Evolutionary conservation across 2,888 invertebrate genomes (phyloP).

Genomic region (Vandiemenella viatica): DNA sequence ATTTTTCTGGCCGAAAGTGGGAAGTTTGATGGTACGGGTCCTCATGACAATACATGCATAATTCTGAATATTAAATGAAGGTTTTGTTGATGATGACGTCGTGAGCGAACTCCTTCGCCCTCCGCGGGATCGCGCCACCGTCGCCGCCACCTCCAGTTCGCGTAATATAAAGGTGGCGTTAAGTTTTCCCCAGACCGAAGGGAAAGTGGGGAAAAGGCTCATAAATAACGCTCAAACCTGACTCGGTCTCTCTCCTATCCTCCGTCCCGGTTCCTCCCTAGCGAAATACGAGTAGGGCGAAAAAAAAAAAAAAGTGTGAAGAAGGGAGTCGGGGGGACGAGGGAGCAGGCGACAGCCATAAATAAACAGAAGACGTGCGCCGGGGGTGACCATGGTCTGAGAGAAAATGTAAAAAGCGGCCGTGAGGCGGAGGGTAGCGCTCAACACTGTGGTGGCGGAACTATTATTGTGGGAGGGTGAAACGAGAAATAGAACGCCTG

Average conservation of each 20-base stretch:
- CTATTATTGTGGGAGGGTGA: not conserved
- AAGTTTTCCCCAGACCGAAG: not conserved
- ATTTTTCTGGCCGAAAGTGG: not conserved
- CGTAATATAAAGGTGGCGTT: slow-evolving; percentile 1
- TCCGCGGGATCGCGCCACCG: not conserved
- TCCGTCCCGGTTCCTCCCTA: slow-evolving; percentile 21
- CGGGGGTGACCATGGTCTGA: slow-evolving; percentile 1
- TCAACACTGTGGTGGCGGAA: not conserved
- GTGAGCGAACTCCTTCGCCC: too few species aligned
- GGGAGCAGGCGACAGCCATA: slow-evolving; percentile 13
- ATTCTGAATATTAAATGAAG: not conserved
- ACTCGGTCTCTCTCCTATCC: slow-evolving; percentile 19
- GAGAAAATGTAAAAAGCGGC: slow-evolving; percentile 1
- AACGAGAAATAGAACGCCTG: too few species aligned
- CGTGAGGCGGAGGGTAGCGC: slow-evolving; percentile 1
- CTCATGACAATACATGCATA: not conserved
- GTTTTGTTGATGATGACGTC: not conserved
- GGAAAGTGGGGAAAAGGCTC: slow-evolving; percentile 18
- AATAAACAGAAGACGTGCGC: slow-evolving; percentile 13
- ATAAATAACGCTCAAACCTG: slow-evolving; percentile 32
- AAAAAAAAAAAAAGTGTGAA: slow-evolving; percentile 25
- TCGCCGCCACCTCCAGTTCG: not conserved
- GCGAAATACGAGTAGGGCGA: slow-evolving; percentile 24
- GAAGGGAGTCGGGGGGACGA: slow-evolving; percentile 13
- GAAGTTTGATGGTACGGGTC: not conserved